Evolutionary conservation across 2,113 vertebrate genomes (phyloP), one percentile per base, ranked within the genome.

Genomic region (Spilogale gracilis): DNA sequence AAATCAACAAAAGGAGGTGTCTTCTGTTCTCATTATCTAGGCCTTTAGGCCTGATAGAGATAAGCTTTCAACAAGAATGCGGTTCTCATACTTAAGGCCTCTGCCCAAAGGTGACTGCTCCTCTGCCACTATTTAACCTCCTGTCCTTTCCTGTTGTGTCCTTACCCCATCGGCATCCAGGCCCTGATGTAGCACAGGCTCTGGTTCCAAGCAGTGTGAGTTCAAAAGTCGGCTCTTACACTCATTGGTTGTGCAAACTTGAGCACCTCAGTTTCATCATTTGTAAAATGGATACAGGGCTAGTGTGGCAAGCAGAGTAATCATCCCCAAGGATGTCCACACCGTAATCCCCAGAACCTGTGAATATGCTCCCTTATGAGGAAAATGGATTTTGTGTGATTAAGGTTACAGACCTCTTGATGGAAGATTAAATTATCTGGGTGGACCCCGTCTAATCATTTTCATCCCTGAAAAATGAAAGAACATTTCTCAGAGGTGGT

Each of bases 31-130:
- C 12, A 71, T 87, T 94, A 85, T 79, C 83, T 54, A 82, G 91
- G 50, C 38, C 30, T 96, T 88, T 61, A 67, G 81, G 56, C 84
- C 52, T n/a, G 89, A 23, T 23, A 48, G 45, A 94, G 88, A 97
- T 82, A 94, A 91, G 18, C 52, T 52, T 87, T 63, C 54, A 38
- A 16, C 21, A 92, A n/a, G 87, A 97, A 83, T 50, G 56, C 17
- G 32, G 78, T 50, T 76, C 5, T 9, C 8, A 16, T 10, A 50
- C 11, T 61, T 50, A 27, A 54, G 56, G 43, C 27, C n/a, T 88
- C 71, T 84, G 58, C 54, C 71, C 58, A 48, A 43, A 69, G 69
- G 11, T 89, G 73, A 38, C 45, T 74, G 74, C 27, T 8, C 6
- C 3, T 84, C 54, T 67, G 78, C 21, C 23, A 27, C 18, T 81